phyloP scores from a whole-genome alignment of 2,113 vertebrate species.

The Apteryx owenii region DNA sequence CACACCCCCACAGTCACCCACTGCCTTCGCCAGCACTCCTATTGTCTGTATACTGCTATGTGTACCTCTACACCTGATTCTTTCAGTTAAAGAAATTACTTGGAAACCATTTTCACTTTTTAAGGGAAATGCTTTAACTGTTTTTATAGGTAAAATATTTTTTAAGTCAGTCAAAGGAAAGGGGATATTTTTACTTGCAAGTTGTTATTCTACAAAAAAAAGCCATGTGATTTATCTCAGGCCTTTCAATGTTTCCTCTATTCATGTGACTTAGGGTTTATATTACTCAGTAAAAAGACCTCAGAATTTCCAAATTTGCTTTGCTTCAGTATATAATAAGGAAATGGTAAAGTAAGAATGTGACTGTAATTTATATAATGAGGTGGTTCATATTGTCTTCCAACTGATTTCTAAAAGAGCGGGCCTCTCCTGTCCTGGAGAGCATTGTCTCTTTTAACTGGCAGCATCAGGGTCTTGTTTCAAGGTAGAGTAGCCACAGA shows the following conservation, averaged over 20 bases:
- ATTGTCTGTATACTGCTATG: accelerated
- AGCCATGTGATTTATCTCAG: conserved; percentile 38
- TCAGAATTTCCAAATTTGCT: conserved; percentile 36
- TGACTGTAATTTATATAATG: background rate
- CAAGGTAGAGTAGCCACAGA: background rate
- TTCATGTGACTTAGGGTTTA: conserved; percentile 48
- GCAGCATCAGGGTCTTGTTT: background rate
- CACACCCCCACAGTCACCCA: accelerated
- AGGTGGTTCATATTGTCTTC: background rate
- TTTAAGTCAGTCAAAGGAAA: background rate
- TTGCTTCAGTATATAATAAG: background rate
- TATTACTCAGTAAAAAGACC: conserved; percentile 9
- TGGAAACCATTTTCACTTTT: background rate
- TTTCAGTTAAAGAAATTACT: background rate
- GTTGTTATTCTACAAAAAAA: conserved; percentile 8
- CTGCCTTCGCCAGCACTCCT: background rate
- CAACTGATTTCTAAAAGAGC: background rate
- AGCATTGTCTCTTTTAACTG: background rate
- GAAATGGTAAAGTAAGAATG: background rate
- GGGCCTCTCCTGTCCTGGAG: background rate
- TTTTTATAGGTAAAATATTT: background rate
- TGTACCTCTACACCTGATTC: background rate
- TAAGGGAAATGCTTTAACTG: background rate
- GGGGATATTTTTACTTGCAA: background rate
- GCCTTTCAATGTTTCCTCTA: conserved; percentile 10